Base-by-base conservation (phyloP, 1,140 invertebrate species). In the Zaprionus ghesquierei region DNA sequence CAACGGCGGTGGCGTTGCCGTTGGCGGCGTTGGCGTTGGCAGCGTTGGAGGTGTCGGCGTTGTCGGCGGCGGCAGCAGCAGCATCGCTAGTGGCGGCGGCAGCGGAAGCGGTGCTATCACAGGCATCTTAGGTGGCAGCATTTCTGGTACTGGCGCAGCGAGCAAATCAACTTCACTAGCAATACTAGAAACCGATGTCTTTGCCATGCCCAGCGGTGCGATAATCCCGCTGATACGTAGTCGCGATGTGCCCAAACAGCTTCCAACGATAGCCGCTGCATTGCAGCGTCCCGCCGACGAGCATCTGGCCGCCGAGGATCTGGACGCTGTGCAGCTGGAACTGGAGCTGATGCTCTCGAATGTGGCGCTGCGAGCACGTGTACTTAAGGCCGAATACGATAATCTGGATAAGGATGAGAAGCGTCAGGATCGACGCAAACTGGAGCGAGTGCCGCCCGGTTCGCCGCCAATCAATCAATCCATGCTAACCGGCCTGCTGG, bases 301-400 rank as follows among this genome's bases (percentile, higher is more conserved):
- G 62, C 93, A 94, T 33, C 92, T 96, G 53, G 93, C 93, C 2
- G 95, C 96, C 92, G 97, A 98, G 73, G 97, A 98, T 90, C 92
- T 98, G 12, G 97, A 98, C 90, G 93, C 94, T 0, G 92, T 98
- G 10, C 97, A 99, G 89, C 89, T 96, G 44, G 98, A 98, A 90
- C 92, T 98, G n/a, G 97, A 99, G 92, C 95, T 95, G 41, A 92
- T 98, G 27, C 93, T 98, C 10, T 97, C 96, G 0, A 96, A 95
- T 46, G 95, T 96, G 29, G 96, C 96, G 1, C 93, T 97, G 2
- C 93, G 97, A 41, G 94, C 95, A 71, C 93, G 96, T 75, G 94
- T 95, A 50, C 93, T 98, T 4, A 95, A 96, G 81, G 94, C 94
- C 6, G 97, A 98, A 93, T 95, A 96, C 70, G 93, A 94, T 41